Evolutionary conservation across 2,888 invertebrate genomes (phyloP).

Genomic region (Vanessa cardui): DNA sequence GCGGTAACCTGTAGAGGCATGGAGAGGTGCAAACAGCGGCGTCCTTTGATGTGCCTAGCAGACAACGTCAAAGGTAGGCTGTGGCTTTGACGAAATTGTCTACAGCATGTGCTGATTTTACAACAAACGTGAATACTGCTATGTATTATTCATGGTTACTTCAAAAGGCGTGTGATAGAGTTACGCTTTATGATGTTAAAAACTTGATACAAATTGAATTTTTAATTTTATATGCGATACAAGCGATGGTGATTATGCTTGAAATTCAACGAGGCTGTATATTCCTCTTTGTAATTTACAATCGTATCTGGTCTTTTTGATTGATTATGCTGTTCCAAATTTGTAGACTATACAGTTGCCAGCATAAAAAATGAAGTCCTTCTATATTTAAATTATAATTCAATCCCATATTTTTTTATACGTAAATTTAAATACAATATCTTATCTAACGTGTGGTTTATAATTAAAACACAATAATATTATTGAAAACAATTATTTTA

Average conservation of each 20-base stretch:
- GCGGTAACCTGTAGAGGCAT: conserved; percentile 46
- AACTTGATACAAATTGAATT: conserved; percentile 11
- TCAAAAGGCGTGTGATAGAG: conserved; percentile 22
- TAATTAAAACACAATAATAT: too few species aligned
- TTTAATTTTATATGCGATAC: conserved; percentile 13
- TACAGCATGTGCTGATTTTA: conserved; percentile 45
- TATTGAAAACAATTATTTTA: too few species aligned
- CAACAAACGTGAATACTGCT: conserved; percentile 42
- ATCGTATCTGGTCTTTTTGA: background rate
- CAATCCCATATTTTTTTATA: too few species aligned
- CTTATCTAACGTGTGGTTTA: too few species aligned
- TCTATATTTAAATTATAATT: too few species aligned
- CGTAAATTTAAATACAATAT: too few species aligned
- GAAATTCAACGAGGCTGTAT: too few species aligned
- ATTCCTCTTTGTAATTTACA: too few species aligned
- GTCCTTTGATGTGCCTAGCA: conserved; percentile 48
- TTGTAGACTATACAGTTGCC: too few species aligned
- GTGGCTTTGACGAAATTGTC: conserved; percentile 53
- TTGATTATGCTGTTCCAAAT: too few species aligned
- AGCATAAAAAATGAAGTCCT: too few species aligned
- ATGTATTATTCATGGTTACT: conserved; percentile 48
- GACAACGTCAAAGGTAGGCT: conserved; percentile 46
- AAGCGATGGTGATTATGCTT: background rate
- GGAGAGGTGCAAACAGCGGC: conserved; percentile 49
- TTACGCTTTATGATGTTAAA: conserved; percentile 18